Base-by-base conservation (phyloP, 2,888 invertebrate species). In the Melieria omissa region DNA sequence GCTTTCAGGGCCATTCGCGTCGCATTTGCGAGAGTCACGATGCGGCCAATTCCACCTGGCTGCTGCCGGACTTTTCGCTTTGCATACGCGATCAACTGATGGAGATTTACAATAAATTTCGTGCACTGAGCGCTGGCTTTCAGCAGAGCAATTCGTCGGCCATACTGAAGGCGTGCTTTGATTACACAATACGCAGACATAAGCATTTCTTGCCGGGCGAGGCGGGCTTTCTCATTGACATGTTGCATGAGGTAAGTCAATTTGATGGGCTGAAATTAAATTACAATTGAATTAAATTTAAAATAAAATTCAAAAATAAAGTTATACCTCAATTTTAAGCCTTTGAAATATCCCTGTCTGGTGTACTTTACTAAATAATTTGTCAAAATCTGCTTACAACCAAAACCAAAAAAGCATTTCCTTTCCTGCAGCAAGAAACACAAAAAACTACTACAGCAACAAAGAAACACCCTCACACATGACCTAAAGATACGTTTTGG, bases 1-100 rank as follows among this genome's bases (percentile, higher is more conserved):
- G 90, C 3, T 89, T 89, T 71, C 88, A 85, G 63, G 89, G 90
- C 0, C 85, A 86, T 49, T 89, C 89, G 5, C 84, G 86, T 1
- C 85, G 92, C 61, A 87, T 89, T 47, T 92, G 92, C 79, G 88
- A 88, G 55, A 89, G 92, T 79, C 88, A 88, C 49, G 90, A 91
- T 78, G 88, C 89, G 14, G 90, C 90, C 49, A 91, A 90, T 41
- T 92, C 93, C 0, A 90, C 90, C 75, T 95, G 95, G 95, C 89
- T 90, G 78, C 85, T 89, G 60, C 93, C 95, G 0, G 93, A 95
- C 84, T 95, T 93, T 82, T 93, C 93, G 1, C 88, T 89, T 29
- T 95, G 95, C 82, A 88, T 92, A 42, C 90, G 92, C 45, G 90
- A 92, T 79, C 89, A 91, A 1, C 84, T 93, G 46, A 86, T 89